Percentiles rank a stretch among this genome's conserved stretches.
Evolutionary conservation across 1,140 invertebrate species (phyloP).

Genomic region (Cydia pomonella): DNA sequence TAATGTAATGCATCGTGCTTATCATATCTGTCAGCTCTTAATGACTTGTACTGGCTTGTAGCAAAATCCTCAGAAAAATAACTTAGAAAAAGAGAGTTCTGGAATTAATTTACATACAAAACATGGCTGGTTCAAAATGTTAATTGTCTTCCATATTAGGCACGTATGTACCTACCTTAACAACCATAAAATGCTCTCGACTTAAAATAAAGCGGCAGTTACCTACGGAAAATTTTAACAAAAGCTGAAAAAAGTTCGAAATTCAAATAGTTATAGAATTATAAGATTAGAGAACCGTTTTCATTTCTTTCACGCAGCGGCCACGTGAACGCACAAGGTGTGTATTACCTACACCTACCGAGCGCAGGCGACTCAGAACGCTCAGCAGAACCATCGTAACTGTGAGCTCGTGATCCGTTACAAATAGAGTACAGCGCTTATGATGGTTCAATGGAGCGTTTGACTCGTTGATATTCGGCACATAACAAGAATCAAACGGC

Average conservation of each 20-base stretch:
- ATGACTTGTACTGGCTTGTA: too few species aligned
- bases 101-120: neutral
- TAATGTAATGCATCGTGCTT: constrained; percentile 16
- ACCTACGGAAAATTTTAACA: neutral
- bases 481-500: constrained; percentile 40
- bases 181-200: neutral
- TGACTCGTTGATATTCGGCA: neutral
- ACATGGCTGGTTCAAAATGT: neutral
- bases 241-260: neutral
- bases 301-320: constrained; percentile 51
- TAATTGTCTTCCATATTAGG: constrained; percentile 3
- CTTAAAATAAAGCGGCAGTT: neutral
- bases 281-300: neutral
- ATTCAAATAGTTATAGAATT: constrained; percentile 15
- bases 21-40: too few species aligned
- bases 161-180: too few species aligned
- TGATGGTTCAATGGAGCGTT: neutral
- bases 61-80: too few species aligned
- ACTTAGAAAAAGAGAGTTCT: neutral
- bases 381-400: neutral
- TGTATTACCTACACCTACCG: neutral
- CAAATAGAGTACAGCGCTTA: neutral
- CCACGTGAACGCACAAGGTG: constrained; percentile 55
- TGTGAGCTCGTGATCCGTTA: neutral
- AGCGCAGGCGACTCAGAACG: neutral